These are phyloP conservation scores for Amia ocellicauda DNA, from an alignment of 2,113 vertebrate species.

Conservation along the genomic window DNA sequence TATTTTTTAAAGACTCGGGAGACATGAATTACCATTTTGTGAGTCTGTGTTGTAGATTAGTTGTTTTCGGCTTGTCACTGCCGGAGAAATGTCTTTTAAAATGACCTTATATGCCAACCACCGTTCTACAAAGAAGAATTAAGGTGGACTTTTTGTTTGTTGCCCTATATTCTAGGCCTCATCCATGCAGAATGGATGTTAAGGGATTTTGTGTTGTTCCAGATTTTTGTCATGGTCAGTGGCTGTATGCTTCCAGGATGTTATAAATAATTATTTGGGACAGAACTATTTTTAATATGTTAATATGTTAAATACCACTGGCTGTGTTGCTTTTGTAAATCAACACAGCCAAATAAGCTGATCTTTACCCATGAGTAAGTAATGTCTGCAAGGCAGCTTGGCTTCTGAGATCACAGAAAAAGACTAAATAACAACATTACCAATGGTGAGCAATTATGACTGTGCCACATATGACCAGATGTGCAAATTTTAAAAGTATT, in stretches of 20 bases:
- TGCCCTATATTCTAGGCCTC: background rate
- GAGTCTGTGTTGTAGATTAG: constrained; percentile 12
- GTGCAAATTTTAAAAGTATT: no score
- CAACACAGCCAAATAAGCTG: background rate
- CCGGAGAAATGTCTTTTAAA: constrained; percentile 28
- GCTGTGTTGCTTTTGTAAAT: background rate
- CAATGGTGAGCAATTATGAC: background rate
- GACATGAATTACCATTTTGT: constrained; percentile 25
- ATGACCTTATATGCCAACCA: constrained; percentile 25
- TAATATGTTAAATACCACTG: background rate
- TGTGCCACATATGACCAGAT: no score
- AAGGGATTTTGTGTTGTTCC: background rate
- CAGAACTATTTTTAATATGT: background rate
- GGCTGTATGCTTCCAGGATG: background rate
- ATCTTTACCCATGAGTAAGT: background rate
- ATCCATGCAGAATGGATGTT: background rate
- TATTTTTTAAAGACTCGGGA: constrained; percentile 1
- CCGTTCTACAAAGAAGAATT: constrained; percentile 12
- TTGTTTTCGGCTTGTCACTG: constrained; percentile 13
- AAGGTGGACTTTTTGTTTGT: constrained; percentile 3
- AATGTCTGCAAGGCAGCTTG: background rate
- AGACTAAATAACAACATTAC: background rate
- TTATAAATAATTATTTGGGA: background rate
- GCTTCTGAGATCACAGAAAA: constrained; percentile 9
- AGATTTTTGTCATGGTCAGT: no score